These are phyloP conservation scores for Anguilla anguilla DNA, from an alignment of 2,797 vertebrate genomes.

Conservation along the genomic window DNA sequence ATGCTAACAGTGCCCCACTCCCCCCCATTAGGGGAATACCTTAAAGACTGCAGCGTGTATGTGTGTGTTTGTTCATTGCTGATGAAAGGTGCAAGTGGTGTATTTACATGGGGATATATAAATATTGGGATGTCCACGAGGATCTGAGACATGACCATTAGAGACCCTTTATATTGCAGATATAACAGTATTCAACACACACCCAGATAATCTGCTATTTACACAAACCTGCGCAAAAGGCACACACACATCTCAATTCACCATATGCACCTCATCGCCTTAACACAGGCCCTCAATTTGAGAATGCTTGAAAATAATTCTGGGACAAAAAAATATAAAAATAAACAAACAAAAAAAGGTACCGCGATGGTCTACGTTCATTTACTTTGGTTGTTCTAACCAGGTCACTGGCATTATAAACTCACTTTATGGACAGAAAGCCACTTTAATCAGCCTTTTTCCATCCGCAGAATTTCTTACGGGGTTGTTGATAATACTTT, in stretches of 20 bases:
- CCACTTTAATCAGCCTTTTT: not conserved
- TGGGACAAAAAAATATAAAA: not conserved
- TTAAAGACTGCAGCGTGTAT: not conserved
- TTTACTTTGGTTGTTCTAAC: not conserved
- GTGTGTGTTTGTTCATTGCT: not conserved
- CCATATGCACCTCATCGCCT: not conserved
- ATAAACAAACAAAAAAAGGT: not conserved
- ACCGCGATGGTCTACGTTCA: not conserved
- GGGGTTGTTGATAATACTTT: constrained; percentile 26
- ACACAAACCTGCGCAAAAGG: not conserved
- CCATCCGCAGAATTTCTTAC: constrained; percentile 33
- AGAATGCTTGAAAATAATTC: not conserved
- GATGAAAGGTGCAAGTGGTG: not conserved
- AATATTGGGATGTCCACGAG: not conserved
- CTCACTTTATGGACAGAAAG: constrained; percentile 11
- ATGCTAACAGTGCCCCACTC: not conserved
- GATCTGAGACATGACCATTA: not conserved
- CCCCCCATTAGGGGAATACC: not conserved
- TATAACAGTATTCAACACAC: not conserved
- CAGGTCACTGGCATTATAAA: constrained; percentile 1
- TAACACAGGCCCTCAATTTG: not conserved
- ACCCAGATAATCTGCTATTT: not conserved
- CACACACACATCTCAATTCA: not conserved
- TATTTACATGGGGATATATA: not conserved
- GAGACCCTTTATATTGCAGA: not conserved